Evolutionary conservation across 2,888 invertebrate genomes (phyloP), one percentile per base, ranked within the genome.

Genomic region (Plebejus melissa): DNA sequence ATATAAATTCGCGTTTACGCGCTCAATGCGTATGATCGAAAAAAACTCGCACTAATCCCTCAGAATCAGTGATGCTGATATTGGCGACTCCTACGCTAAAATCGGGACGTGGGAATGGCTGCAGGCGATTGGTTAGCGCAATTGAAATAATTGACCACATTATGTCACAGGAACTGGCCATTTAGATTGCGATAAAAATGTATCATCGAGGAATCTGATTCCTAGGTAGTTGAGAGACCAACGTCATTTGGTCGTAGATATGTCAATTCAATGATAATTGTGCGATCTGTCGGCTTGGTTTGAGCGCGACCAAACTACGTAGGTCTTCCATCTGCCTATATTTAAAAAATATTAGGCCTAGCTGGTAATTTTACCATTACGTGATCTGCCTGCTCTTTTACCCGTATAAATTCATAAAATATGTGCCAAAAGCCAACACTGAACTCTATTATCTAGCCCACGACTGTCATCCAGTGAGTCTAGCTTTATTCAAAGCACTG

Each of bases 81-180:
- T 32, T 22, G 11, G 28, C 6, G 13, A 60, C 75, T 32, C 75
- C 75, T 75, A 75, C 75, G 46, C 75, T 41, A 9, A 70, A 69
- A 75, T 71, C 70, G 71, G 71, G 28, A 57, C 75, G 75, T 75
- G 71, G 75, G 70, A 75, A 75, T 60, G 28, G 58, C 69, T 38
- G 70, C 28, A 28, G 70, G 36, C 41, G 71, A 71, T 75, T 58
- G 75, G 71, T 46, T 58, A 38, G 57, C 54, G 16, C 75, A 75
- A 75, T 75, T 75, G 57, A 70, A 71, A 32, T 75, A 75, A 75
- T 75, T 75, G 71, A 70, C 4, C 36, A 58, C 28, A 75, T 75
- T 69, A 46, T 74, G n/a, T 74, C 28, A 75, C 75, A 75, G 58
- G 71, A 71, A 71, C 71, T 54, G 72, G 54, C 54, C 50, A 54